phyloP scores from a whole-genome alignment of 2,888 invertebrate species.

The Drosophila mercatorum region DNA sequence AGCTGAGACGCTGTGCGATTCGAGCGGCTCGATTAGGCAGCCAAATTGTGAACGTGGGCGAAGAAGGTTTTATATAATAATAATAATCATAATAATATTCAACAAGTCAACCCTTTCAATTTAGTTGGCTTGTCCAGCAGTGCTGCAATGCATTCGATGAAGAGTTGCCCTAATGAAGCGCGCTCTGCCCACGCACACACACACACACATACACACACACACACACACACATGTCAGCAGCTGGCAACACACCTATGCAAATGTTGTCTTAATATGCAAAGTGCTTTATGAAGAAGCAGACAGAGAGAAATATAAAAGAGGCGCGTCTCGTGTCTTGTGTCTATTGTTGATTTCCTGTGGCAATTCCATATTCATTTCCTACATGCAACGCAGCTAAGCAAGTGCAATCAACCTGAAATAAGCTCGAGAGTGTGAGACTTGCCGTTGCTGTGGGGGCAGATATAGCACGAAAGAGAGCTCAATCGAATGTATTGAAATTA shows the following conservation, averaged over 20 bases:
- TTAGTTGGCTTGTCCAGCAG: slow-evolving; percentile 10
- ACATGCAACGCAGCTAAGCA: slow-evolving; percentile 60
- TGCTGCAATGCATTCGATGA: slow-evolving; percentile 28
- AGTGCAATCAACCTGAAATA: slow-evolving; percentile 70
- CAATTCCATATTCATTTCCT: slow-evolving; percentile 65
- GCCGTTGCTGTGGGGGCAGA: background rate
- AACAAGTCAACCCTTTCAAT: background rate
- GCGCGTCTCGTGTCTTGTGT: slow-evolving; percentile 55
- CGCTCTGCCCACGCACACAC: slow-evolving; percentile 25
- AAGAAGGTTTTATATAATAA: background rate
- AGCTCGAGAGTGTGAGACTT: slow-evolving; percentile 7
- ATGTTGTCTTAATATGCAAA: slow-evolving; percentile 75
- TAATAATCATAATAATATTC: background rate
- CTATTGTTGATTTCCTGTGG: slow-evolving; percentile 65
- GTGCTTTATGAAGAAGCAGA: slow-evolving; percentile 47
- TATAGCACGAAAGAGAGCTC: background rate
- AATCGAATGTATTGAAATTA: background rate
- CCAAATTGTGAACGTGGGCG: slow-evolving; percentile 31
- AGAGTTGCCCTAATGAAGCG: slow-evolving; percentile 38
- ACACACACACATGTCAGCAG: slow-evolving; percentile 2
- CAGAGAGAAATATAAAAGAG: slow-evolving; percentile 31
- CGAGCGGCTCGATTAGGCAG: slow-evolving; percentile 12
- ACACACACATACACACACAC: slow-evolving; percentile 8
- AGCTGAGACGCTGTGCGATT: slow-evolving; percentile 10
- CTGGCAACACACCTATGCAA: slow-evolving; percentile 70